Evolutionary conservation across 1,140 invertebrate genomes (phyloP).

Genomic region (Pogonomyrmex barbatus): DNA sequence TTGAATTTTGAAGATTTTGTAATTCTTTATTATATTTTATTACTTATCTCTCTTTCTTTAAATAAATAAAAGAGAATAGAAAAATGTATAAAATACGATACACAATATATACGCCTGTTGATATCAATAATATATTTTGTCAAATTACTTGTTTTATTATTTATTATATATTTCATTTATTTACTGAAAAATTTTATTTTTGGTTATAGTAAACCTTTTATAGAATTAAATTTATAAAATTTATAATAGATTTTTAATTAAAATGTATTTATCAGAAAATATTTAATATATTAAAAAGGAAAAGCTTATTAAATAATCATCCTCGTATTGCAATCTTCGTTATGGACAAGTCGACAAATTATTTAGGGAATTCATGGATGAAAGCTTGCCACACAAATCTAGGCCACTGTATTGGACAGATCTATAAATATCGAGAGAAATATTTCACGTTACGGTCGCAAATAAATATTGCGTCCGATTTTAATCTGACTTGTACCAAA

Average conservation of each 20-base stretch:
- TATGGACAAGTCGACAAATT: constrained; percentile 3
- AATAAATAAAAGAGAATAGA: background rate
- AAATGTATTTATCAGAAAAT: background rate
- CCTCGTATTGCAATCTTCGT: background rate
- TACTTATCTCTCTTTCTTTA: background rate
- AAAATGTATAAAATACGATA: background rate
- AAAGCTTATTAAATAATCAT: background rate
- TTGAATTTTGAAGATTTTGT: background rate
- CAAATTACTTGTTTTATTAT: constrained; percentile 1
- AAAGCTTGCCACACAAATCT: constrained; percentile 20
- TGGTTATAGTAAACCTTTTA: background rate
- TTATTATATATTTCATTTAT: background rate
- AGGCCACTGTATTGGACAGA: constrained; percentile 1
- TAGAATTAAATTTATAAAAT: background rate
- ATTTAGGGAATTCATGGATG: background rate
- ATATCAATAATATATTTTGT: background rate
- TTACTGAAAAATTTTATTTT: background rate
- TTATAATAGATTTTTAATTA: background rate
- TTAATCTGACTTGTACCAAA: constrained; percentile 36
- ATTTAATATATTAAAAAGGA: background rate
- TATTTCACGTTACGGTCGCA: constrained; percentile 21
- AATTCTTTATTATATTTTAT: background rate
- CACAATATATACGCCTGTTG: background rate
- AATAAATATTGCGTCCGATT: constrained; percentile 51
- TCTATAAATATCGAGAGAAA: constrained; percentile 44